Conservation (phyloP, 1,140 invertebrate genomes). For the Rhyzopertha dominica region DNA sequence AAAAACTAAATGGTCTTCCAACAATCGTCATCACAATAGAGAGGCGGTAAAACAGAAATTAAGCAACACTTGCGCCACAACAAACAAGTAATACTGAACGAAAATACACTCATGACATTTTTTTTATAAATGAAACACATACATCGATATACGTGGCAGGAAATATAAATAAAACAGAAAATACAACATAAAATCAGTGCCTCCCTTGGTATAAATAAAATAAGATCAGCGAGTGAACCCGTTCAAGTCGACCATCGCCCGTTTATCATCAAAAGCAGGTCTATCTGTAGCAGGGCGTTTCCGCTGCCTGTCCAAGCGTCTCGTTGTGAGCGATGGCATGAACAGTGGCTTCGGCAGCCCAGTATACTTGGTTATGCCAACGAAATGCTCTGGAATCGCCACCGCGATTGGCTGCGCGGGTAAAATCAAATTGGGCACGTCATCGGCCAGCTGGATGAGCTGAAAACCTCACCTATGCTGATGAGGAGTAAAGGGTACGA, state of each 20-base stretch:
- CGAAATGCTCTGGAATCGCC: constrained; percentile 16
- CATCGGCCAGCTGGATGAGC: constrained; percentile 1
- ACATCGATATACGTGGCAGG: too few relatives aligned
- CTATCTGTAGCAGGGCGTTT: constrained; percentile 18
- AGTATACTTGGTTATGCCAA: constrained; percentile 13
- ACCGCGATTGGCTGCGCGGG: constrained; percentile 20
- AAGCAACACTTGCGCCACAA: background rate
- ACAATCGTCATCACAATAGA: constrained; percentile 1
- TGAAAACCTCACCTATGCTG: background rate
- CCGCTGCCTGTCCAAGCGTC: constrained; percentile 17
- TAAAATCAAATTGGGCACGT: constrained; percentile 13
- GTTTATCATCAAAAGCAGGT: constrained; percentile 5
- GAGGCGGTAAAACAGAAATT: background rate
- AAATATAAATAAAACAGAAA: too few relatives aligned
- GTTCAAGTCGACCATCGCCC: constrained; percentile 5
- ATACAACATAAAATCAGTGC: too few relatives aligned
- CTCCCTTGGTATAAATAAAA: constrained; percentile 9
- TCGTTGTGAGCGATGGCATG: constrained; percentile 15
- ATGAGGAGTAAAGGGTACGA: background rate
- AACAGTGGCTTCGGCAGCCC: constrained; percentile 20
- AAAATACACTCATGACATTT: constrained; percentile 4
- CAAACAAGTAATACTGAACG: background rate
- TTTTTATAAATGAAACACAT: too few relatives aligned
- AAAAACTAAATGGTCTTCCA: background rate
- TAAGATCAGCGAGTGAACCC: background rate